Base-by-base conservation (phyloP, 2,797 vertebrate species). In the Telmatherina bonti region DNA sequence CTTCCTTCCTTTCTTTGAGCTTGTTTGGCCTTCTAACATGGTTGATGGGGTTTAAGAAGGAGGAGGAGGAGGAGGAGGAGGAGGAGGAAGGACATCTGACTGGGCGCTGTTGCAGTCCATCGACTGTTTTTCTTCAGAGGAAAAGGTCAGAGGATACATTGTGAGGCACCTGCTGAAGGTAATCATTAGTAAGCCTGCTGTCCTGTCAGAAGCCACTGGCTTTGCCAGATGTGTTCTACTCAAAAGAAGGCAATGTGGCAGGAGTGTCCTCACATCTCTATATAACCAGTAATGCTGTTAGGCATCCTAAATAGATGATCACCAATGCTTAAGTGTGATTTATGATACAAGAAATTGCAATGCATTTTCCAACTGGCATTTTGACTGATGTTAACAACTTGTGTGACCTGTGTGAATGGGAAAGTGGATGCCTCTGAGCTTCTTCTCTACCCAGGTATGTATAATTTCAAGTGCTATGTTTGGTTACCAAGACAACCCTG, bases 111-210 rank as follows among this genome's bases (percentile, higher is more conserved):
- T 91, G 91, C 86, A 89, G 87, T 91, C 89, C 89, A 95, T 94
- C 73, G 93, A 95, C 92, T 92, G 90, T 90, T 91, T 90, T 90
- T 7, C 90, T 93, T 91, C 84, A 77, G 87, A 92, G 85, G 76
- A 89, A 95, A 94, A 94, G 93, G 94, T 94, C 93, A 92, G 88
- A 89, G 83, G 92, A 92, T 91, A 81, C 75, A 87, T 74, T 89
- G 81, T 64, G 88, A 87, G 85, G 85, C 88, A 92, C 91, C 91
- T 88, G 86, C 91, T 92, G 89, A 86, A 91, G 78, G 83, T 84
- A 91, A 93, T 93, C 89, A 86, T 91, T 95, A 94, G 93, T 85
- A 89, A 84, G 82, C 85, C 90, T 54, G 81, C 84, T 82, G 79
- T 91, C 89, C 89, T 91, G 88, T 88, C 87, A 82, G 88, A 77